Conservation (phyloP, 2,797 vertebrate species). For the Xyrichtys novacula region DNA sequence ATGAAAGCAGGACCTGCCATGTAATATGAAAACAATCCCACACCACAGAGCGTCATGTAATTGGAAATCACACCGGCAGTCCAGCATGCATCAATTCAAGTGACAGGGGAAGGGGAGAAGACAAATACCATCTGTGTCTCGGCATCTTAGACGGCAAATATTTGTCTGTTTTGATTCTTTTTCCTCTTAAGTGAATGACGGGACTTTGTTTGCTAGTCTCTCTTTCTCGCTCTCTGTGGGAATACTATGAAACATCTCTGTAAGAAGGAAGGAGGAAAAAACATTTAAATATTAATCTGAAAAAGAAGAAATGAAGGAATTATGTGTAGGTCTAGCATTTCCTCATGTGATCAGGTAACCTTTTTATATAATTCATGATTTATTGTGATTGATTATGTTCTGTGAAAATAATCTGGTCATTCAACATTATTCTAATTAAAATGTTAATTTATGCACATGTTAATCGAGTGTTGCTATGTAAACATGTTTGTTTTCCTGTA, state of each 20-base stretch:
- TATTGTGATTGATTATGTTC: slow-evolving; percentile 44
- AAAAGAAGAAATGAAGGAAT: slow-evolving; percentile 2
- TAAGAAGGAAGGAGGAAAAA: background rate
- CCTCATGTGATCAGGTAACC: slow-evolving; percentile 23
- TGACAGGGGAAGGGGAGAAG: slow-evolving; percentile 42
- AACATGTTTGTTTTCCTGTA: slow-evolving; percentile 33
- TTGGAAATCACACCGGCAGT: slow-evolving; percentile 58
- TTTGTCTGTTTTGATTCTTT: slow-evolving; percentile 46
- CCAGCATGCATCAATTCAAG: slow-evolving; percentile 34
- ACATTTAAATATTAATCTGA: background rate
- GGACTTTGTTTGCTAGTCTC: slow-evolving; percentile 40
- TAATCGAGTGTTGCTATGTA: slow-evolving; percentile 24
- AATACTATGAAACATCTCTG: slow-evolving; percentile 37
- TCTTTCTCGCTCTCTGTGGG: background rate
- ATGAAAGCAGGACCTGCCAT: slow-evolving; percentile 33
- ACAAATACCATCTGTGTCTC: slow-evolving; percentile 44
- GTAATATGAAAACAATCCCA: slow-evolving; percentile 55
- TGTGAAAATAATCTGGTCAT: slow-evolving; percentile 13
- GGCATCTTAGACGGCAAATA: slow-evolving; percentile 37
- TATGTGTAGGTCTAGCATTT: background rate
- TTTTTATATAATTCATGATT: slow-evolving; percentile 49
- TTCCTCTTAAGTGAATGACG: slow-evolving; percentile 45
- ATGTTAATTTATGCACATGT: slow-evolving; percentile 41
- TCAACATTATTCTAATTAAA: slow-evolving; percentile 40
- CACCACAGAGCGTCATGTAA: slow-evolving; percentile 44